Percentiles rank a stretch among this genome's conserved stretches.
Evolutionary conservation across 2,888 invertebrate species (phyloP).

Genomic region (Diploptera punctata): DNA sequence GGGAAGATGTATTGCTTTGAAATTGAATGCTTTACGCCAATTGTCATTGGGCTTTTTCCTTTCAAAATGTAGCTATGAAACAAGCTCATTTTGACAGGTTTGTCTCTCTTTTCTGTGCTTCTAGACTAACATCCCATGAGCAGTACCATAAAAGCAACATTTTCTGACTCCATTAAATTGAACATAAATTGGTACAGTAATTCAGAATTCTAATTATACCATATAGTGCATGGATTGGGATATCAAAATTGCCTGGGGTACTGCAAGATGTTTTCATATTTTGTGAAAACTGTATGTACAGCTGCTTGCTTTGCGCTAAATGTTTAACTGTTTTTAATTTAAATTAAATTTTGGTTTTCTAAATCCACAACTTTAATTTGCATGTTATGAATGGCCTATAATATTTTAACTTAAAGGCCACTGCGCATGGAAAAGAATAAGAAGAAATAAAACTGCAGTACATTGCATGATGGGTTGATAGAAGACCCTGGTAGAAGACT

Average conservation of each 20-base stretch:
- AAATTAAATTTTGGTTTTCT: constrained; percentile 6
- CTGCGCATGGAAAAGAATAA: constrained; percentile 28
- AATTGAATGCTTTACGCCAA: constrained; percentile 4
- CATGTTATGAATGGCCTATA: constrained; percentile 29
- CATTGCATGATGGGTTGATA: constrained; percentile 53
- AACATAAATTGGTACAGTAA: constrained; percentile 57
- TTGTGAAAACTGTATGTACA: constrained; percentile 8
- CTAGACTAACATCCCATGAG: constrained; percentile 51
- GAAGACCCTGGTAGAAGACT: constrained; percentile 58
- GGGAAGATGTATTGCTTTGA: constrained; percentile 12
- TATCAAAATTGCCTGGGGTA: constrained; percentile 30
- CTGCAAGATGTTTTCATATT: constrained; percentile 14
- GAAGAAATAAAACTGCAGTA: constrained; percentile 27
- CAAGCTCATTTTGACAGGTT: constrained; percentile 34
- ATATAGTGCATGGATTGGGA: constrained; percentile 39
- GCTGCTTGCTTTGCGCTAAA: constrained; percentile 27
- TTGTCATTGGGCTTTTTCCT: constrained; percentile 27
- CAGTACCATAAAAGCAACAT: constrained; percentile 58
- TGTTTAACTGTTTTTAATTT: not conserved
- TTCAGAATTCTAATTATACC: constrained; percentile 36
- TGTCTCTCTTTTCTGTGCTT: constrained; percentile 43
- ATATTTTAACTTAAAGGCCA: not conserved
- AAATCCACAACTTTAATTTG: constrained; percentile 30
- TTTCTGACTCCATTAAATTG: constrained; percentile 59
- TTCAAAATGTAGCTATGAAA: constrained; percentile 23